Base-by-base conservation (phyloP, 2,113 vertebrate species). In the Clarias macrocephalus region DNA sequence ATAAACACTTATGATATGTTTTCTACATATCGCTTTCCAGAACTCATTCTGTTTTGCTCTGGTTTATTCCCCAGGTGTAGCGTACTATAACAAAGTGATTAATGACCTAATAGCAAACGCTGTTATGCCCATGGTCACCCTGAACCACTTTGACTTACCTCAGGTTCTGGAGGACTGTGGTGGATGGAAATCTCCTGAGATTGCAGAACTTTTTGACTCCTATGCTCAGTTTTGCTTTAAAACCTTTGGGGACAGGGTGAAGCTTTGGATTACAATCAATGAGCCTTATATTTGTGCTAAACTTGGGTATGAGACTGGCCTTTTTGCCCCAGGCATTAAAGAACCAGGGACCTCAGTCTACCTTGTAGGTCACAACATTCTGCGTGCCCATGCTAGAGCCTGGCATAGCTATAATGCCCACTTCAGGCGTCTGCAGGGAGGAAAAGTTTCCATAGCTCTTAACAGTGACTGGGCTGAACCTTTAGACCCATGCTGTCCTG, bases 181-280 rank as follows among this genome's bases (percentile, higher is more conserved):
- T 9, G 95, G 93, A 13, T 97, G 95, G 94, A 92, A 92, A 80
- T 95, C 92, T 33, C 80, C 92, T 9, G 86, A 86, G 1, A 94
- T 94, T 9, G 90, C 88, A 11, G 82, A 93, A 23, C 16, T 80
- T 25, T 97, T 97, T 72, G 88, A 97, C 82, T 91, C 82, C 80
- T 95, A 96, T 11, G 95, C 95, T 56, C 91, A 72, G 66, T 96
- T 96, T 92, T 97, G 95, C 84, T 97, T 97, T 93, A 89, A 91
- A 83, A 95, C 90, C 0, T 97, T 96, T 86, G 96, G 95, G 19
- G 94, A 96, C 89, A 84, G 93, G 5, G 92, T 96, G 68, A 96
- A 95, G 90, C 91, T 95, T 2, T 97, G 97, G 97, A 91, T 97
- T 88, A 96, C 96, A 6, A 89, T 97, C 86, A 97, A 97, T 62